phyloP scores from a whole-genome alignment of 2,113 vertebrate species.

The Enhydra lutris region DNA sequence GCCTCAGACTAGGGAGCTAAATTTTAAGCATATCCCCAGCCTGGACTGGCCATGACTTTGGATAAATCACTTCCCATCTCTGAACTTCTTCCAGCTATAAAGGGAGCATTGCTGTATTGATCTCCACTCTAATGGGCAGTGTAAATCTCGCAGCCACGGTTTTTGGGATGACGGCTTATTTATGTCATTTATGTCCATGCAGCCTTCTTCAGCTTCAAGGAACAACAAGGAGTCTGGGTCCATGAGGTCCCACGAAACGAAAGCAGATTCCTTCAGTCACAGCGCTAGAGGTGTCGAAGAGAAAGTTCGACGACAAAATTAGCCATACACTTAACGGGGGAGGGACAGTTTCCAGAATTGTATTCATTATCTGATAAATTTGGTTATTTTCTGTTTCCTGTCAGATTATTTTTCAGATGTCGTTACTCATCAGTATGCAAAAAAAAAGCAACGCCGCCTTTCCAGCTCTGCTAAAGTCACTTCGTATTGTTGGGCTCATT shows the following conservation, averaged over 20 bases:
- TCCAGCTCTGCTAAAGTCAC: slow-evolving; percentile 9
- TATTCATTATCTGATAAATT: not conserved
- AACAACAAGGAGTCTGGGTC: slow-evolving; percentile 31
- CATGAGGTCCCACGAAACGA: not conserved
- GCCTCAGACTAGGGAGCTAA: not conserved
- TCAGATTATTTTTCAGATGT: not conserved
- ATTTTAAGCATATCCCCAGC: not conserved
- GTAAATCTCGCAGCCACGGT: not conserved
- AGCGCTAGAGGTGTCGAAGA: not conserved
- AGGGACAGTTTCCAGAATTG: not conserved
- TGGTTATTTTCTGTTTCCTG: slow-evolving; percentile 11
- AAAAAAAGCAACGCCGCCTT: not conserved
- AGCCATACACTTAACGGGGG: not conserved
- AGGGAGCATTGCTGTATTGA: slow-evolving; percentile 25
- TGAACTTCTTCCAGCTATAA: slow-evolving; percentile 35
- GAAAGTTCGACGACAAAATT: not conserved
- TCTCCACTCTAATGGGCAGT: not conserved
- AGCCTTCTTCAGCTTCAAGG: slow-evolving; percentile 9
- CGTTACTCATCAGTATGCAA: slow-evolving; percentile 23
- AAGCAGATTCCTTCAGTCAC: not conserved
- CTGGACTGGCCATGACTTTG: slow-evolving; percentile 36
- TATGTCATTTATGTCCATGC: slow-evolving; percentile 17
- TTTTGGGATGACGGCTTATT: slow-evolving; percentile 39
- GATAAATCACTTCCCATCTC: slow-evolving; percentile 50
- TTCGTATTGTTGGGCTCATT: slow-evolving; percentile 48